Base-by-base conservation (phyloP, 2,797 vertebrate species). In the Cephalopachus bancanus region DNA sequence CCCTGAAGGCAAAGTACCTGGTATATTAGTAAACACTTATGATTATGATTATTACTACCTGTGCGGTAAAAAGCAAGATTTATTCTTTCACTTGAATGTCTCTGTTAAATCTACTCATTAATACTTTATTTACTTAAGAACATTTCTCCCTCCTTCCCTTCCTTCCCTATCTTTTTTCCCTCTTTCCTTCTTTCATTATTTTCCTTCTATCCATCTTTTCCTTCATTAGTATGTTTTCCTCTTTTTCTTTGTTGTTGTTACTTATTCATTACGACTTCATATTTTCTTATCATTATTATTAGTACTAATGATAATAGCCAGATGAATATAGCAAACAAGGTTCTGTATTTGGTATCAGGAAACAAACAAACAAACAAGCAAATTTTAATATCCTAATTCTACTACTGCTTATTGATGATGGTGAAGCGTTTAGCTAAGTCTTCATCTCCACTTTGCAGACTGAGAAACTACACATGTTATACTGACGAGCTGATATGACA, bases 371-470 rank as follows among this genome's bases (percentile, higher is more conserved):
- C 12, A 59, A 28, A 67, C 1, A 44, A 44, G 44, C 44, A 44
- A 44, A 11, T 51, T 49, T 89, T 89, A 53, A 51, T 67, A 28
- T 49, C 59, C 28, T 53, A 86, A 49, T 5, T 72, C 26, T 64
- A 17, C 55, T 89, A 62, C 33, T 28, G 26, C 83, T 89, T 65
- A 9, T 59, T 28, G 59, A 1, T 71, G 59, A 51, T 19, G 19
- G 30, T 44, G 55, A 15, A 6, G 26, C 60, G 60, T 59, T 93
- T 60, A 90, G 74, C 37, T 88, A 84, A 87, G 20, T 62, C 17
- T 7, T 80, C 22, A 67, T 80, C n/a, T 24, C n/a, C 26, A n/a
- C 94, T 91, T 89, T 93, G 9, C 16, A 78, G 72, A 80, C n/a
- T 53, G 28, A 60, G 53, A 86, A 85, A 78, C 30, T 83, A 0